Conservation (phyloP, 2,797 vertebrate species). For the Phrynocephalus forsythii region DNA sequence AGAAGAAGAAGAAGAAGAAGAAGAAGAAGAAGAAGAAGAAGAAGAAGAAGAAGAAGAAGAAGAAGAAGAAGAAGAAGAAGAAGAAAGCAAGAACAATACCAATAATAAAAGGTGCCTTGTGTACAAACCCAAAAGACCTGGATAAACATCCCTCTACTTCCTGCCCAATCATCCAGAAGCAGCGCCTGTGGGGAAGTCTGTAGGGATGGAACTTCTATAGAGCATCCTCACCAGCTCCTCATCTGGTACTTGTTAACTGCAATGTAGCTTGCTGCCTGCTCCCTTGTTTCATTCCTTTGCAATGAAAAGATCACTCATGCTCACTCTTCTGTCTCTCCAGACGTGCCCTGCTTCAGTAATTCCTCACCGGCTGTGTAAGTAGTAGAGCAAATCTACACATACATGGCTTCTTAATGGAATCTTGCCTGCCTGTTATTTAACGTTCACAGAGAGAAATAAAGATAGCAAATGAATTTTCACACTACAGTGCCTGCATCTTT, state of each 20-base stretch:
- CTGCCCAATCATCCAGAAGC: too few species aligned
- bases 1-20: too few species aligned
- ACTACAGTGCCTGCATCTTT: not conserved
- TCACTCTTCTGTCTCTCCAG: constrained; percentile 48
- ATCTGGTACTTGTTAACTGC: constrained; percentile 31
- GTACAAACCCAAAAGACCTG: too few species aligned
- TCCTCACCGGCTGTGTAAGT: constrained; percentile 1
- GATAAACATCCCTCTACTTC: too few species aligned
- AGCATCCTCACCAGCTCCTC: not conserved
- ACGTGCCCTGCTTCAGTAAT: constrained; percentile 57
- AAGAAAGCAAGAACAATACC: too few species aligned
- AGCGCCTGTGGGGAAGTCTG: too few species aligned
- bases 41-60: too few species aligned
- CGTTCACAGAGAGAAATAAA: not conserved
- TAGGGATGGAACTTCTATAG: too few species aligned
- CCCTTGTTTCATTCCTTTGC: not conserved
- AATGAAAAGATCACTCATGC: constrained; percentile 46
- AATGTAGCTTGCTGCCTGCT: not conserved
- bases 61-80: too few species aligned
- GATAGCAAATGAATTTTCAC: not conserved
- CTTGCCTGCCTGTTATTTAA: not conserved
- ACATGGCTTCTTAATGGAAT: constrained; percentile 30
- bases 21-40: too few species aligned
- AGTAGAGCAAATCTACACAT: constrained; percentile 12
- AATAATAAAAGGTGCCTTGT: too few species aligned